Percentiles rank a stretch among this genome's conserved stretches.
These are phyloP conservation scores for Mus pahari DNA, from an alignment of 2,113 vertebrate genomes.

Conservation along the genomic window DNA sequence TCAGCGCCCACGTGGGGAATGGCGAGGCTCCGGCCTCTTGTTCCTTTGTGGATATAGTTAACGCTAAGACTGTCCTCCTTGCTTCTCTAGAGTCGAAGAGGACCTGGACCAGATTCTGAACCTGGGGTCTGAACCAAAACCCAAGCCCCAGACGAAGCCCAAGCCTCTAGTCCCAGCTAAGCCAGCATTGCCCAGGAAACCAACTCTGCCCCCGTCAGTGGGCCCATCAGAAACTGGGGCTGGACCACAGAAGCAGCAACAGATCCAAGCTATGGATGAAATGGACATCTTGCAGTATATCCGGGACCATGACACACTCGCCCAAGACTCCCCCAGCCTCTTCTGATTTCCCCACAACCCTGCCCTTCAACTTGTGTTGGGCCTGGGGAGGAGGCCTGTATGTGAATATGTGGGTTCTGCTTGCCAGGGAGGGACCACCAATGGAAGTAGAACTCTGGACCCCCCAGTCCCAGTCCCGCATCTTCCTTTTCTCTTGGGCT, in stretches of 20 bases:
- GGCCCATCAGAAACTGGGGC: slow-evolving; percentile 40
- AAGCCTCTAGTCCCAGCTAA: slow-evolving; percentile 86
- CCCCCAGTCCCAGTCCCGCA: neutral
- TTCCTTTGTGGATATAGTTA: too few species aligned
- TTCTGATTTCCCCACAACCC: slow-evolving; percentile 84
- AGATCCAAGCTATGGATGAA: slow-evolving; percentile 88
- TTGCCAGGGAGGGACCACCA: neutral
- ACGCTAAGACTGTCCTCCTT: slow-evolving; percentile 33
- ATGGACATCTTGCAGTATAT: slow-evolving; percentile 92
- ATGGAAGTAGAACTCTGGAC: neutral
- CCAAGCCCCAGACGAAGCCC: slow-evolving; percentile 78
- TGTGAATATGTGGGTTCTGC: neutral
- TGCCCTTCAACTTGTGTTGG: neutral
- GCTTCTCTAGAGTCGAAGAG: slow-evolving; percentile 89
- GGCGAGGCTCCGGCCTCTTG: neutral
- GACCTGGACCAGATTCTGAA: slow-evolving; percentile 90
- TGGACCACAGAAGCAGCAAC: neutral
- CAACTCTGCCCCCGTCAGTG: slow-evolving; percentile 21
- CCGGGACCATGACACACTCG: slow-evolving; percentile 87
- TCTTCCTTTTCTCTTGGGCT: neutral
- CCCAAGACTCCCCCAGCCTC: slow-evolving; percentile 85
- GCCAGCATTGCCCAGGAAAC: slow-evolving; percentile 85
- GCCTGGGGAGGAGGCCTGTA: accelerated
- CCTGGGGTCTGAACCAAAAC: slow-evolving; percentile 83
- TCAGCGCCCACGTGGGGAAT: accelerated